phyloP scores from a whole-genome alignment of 2,888 invertebrate species.

The Drosophila seclusa region DNA sequence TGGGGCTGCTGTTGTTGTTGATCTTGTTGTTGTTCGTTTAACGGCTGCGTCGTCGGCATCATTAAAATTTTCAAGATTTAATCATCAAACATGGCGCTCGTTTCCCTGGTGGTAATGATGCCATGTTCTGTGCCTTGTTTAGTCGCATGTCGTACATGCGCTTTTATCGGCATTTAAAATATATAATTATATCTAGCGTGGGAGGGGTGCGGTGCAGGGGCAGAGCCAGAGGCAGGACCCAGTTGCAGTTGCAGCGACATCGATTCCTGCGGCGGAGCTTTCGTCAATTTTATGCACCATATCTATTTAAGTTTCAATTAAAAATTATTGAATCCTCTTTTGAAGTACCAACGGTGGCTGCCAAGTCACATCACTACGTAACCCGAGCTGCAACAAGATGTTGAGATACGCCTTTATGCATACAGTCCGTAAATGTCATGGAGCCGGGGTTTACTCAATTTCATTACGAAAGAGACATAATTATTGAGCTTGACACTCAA shows the following conservation, averaged over 20 bases:
- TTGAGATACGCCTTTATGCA: constrained; percentile 14
- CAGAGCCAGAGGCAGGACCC: neutral
- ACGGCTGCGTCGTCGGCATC: constrained; percentile 73
- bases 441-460: neutral
- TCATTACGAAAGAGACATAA: constrained; percentile 22
- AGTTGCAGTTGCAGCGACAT: constrained; percentile 2
- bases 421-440: constrained; percentile 22
- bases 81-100: constrained; percentile 82
- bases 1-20: constrained; percentile 22
- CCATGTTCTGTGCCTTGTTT: constrained; percentile 74
- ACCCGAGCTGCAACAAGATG: constrained; percentile 21
- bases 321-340: constrained; percentile 18
- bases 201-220: neutral
- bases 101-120: constrained; percentile 72
- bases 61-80: constrained; percentile 82
- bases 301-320: constrained; percentile 45
- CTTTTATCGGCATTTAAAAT: constrained; percentile 79
- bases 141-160: constrained; percentile 79
- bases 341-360: constrained; percentile 8
- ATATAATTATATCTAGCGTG: constrained; percentile 20
- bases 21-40: constrained; percentile 45
- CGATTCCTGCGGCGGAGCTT: constrained; percentile 33
- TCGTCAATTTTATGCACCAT: constrained; percentile 54
- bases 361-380: constrained; percentile 14
- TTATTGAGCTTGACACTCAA: constrained; percentile 1